Evolutionary conservation across 2,888 invertebrate genomes (phyloP), one percentile per base, ranked within the genome.

Genomic region (Eretmocerus hayati): DNA sequence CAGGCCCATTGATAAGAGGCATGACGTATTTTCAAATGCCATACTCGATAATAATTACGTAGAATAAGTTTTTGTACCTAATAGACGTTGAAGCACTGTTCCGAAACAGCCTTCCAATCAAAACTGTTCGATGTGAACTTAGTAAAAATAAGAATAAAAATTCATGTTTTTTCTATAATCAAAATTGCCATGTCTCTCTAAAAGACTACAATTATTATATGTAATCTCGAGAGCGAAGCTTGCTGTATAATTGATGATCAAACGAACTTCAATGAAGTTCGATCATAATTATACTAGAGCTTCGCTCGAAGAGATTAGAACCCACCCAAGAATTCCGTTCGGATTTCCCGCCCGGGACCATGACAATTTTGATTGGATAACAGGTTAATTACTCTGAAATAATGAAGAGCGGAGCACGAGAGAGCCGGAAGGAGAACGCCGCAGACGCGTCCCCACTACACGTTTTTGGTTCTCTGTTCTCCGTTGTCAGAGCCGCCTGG

Each of bases 171-270:
- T n/a, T n/a, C n/a, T n/a, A n/a, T n/a, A n/a, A n/a, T n/a, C n/a
- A n/a, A n/a, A n/a, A n/a, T n/a, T n/a, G n/a, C n/a, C n/a, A n/a
- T n/a, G n/a, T n/a, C n/a, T n/a, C 26, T 26, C 26, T 26, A 26
- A 26, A 26, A 6, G 6, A 26, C 26, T 26, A 33, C 11, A 33
- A 33, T 13, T n/a, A 9, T 9, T 13, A 30, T 13, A 13, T 33
- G n/a, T 33, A 33, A 33, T 33, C 33, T 33, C n/a, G 33, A 33
- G 33, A 33, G 15, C 33, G 33, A 33, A n/a, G 33, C 33, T 26
- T 26, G 26, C 11, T n/a, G 2, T 33, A 33, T 33, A 33, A 33
- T 33, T 33, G n/a, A 9, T n/a, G 33, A 33, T 33, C n/a, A 33
- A 33, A 33, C 33, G 33, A 33, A 13, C 33, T 33, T 33, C 33